These are phyloP conservation scores for Phengaris alcon DNA, from an alignment of 2,888 invertebrate species.

Conservation along the genomic window DNA sequence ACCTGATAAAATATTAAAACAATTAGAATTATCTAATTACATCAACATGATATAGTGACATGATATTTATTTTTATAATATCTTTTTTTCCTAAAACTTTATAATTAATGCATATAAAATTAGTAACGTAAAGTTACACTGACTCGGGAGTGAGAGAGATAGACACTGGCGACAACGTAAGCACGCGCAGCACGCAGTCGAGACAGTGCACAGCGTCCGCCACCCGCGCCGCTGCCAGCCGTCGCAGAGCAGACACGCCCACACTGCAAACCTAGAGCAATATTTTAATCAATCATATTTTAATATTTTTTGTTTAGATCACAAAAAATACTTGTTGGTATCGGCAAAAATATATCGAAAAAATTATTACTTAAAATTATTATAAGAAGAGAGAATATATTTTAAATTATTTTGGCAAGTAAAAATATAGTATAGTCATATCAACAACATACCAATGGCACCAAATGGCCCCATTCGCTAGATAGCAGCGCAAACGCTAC, in stretches of 20 bases:
- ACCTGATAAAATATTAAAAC: slow-evolving; percentile 45
- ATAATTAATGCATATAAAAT: neutral
- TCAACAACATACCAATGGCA: slow-evolving; percentile 59
- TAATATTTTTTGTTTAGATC: neutral
- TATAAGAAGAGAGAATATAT: too few species aligned
- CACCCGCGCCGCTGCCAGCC: slow-evolving; percentile 49
- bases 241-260: slow-evolving; percentile 54
- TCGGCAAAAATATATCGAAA: too few species aligned
- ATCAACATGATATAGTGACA: neutral
- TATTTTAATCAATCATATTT: slow-evolving; percentile 24
- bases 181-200: slow-evolving; percentile 55
- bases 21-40: neutral
- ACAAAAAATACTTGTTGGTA: neutral
- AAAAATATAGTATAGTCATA: neutral
- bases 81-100: neutral
- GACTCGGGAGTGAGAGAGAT: slow-evolving; percentile 62
- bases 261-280: slow-evolving; percentile 56
- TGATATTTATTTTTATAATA: neutral
- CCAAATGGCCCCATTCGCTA: slow-evolving; percentile 64
- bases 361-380: too few species aligned
- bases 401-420: neutral
- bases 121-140: slow-evolving; percentile 29
- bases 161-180: slow-evolving; percentile 66
- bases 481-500: slow-evolving; percentile 54
- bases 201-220: slow-evolving; percentile 60